A percentile compares a stretch with the other conserved stretches of the same genome.
Evolutionary conservation across 2,888 invertebrate species (phyloP).

Genomic region (Trypoxylon attenuatum): DNA sequence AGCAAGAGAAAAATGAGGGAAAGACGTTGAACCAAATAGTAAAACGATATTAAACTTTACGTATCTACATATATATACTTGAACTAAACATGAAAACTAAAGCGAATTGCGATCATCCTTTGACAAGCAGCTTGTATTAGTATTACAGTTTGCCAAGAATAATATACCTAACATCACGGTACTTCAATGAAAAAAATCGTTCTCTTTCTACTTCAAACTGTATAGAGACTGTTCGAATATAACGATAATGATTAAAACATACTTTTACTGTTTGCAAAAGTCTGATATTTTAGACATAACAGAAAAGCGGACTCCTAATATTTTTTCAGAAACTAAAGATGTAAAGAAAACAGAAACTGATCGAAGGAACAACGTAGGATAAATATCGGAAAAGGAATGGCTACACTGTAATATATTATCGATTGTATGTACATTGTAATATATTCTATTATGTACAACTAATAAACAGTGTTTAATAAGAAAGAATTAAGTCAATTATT

Average conservation of each 20-base stretch:
- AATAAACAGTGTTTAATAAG: slow-evolving; percentile 50
- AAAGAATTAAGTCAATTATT: no score
- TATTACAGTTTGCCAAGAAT: slow-evolving; percentile 23
- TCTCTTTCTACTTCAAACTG: slow-evolving; percentile 38
- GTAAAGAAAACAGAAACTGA: slow-evolving; percentile 9
- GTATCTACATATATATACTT: no score
- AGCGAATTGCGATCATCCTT: no score
- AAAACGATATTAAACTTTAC: no score
- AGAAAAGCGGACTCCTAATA: slow-evolving; percentile 39
- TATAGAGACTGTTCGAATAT: slow-evolving; percentile 33
- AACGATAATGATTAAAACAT: slow-evolving; percentile 33
- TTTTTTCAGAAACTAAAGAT: slow-evolving; percentile 44
- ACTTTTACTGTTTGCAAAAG: slow-evolving; percentile 45
- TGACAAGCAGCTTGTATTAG: no score
- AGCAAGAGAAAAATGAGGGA: no score
- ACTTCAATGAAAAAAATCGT: slow-evolving; percentile 21
- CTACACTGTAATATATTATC: slow-evolving; percentile 36
- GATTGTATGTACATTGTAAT: slow-evolving; percentile 43
- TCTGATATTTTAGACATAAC: slow-evolving; percentile 43
- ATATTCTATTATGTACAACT: slow-evolving; percentile 46
- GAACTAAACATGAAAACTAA: no score
- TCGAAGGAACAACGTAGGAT: slow-evolving; percentile 19
- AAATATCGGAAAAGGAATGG: slow-evolving; percentile 23
- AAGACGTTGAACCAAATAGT: no score
- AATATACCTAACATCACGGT: slow-evolving; percentile 17